A percentile compares a stretch with the other conserved stretches of the same genome.
These are phyloP conservation scores for Sebastes kiyomatsui DNA, from an alignment of 2,797 vertebrate species.

Conservation along the genomic window DNA sequence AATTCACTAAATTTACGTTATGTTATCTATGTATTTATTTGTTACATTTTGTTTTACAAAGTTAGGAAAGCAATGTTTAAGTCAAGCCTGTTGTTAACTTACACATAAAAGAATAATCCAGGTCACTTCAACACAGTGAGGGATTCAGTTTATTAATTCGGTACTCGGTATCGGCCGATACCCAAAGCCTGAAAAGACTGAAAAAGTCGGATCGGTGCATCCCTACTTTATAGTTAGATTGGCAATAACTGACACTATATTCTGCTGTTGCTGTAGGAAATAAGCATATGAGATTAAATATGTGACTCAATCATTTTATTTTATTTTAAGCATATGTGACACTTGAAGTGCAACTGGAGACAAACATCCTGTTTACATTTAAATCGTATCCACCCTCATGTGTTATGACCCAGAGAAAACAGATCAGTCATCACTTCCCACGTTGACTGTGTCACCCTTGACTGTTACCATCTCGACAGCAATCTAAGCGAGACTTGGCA, in stretches of 20 bases:
- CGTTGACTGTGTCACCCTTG: slow-evolving; percentile 34
- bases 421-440: slow-evolving; percentile 47
- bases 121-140: no score
- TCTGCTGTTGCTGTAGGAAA: neutral
- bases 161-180: no score
- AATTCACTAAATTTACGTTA: no score
- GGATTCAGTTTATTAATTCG: no score
- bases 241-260: neutral
- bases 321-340: neutral
- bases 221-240: neutral
- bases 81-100: no score
- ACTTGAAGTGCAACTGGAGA: neutral
- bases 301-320: neutral
- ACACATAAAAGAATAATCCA: no score
- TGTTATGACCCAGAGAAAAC: slow-evolving; percentile 40
- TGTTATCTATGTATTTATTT: no score
- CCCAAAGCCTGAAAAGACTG: no score
- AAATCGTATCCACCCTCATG: slow-evolving; percentile 1
- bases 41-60: no score
- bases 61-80: no score
- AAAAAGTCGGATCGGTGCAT: no score
- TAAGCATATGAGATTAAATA: neutral
- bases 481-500: slow-evolving; percentile 67
- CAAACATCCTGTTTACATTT: slow-evolving; percentile 16
- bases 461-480: slow-evolving; percentile 53